phyloP scores from a whole-genome alignment of 2,113 vertebrate species.

The Neodontobutis hainanensis region DNA sequence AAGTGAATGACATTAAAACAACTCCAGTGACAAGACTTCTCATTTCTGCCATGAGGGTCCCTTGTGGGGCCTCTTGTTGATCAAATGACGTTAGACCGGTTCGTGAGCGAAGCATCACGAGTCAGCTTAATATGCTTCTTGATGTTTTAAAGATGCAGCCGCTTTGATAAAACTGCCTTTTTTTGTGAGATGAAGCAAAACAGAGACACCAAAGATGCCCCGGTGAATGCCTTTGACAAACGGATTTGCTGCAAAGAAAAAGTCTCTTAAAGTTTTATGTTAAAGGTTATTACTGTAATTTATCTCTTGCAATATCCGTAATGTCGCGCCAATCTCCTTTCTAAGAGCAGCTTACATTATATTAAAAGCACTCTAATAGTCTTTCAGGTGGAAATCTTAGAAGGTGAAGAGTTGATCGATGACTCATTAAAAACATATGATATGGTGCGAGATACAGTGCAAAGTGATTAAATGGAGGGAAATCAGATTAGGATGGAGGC shows the following conservation, averaged over 20 bases:
- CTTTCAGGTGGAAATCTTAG: neutral
- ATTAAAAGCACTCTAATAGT: slow-evolving; percentile 22
- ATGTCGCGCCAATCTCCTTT: slow-evolving; percentile 17
- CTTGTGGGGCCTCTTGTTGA: neutral
- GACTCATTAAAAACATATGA: slow-evolving; percentile 16
- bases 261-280: slow-evolving; percentile 1
- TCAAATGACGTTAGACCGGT: neutral
- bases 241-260: neutral
- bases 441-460: slow-evolving; percentile 6
- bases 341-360: slow-evolving; percentile 12
- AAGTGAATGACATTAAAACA: slow-evolving; percentile 29
- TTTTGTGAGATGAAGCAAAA: no score
- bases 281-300: slow-evolving; percentile 12
- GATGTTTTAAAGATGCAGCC: neutral
- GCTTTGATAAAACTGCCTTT: neutral
- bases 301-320: neutral
- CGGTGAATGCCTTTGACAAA: neutral
- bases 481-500: neutral
- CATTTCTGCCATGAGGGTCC: neutral
- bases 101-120: neutral
- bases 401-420: slow-evolving; percentile 18
- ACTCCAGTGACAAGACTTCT: slow-evolving; percentile 16
- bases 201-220: no score
- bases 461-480: slow-evolving; percentile 1
- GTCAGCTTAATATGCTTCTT: neutral